Percentiles rank a stretch among this genome's conserved stretches.
Conservation (phyloP, 2,113 vertebrate species). For the Nothocercus nigrocapillus region DNA sequence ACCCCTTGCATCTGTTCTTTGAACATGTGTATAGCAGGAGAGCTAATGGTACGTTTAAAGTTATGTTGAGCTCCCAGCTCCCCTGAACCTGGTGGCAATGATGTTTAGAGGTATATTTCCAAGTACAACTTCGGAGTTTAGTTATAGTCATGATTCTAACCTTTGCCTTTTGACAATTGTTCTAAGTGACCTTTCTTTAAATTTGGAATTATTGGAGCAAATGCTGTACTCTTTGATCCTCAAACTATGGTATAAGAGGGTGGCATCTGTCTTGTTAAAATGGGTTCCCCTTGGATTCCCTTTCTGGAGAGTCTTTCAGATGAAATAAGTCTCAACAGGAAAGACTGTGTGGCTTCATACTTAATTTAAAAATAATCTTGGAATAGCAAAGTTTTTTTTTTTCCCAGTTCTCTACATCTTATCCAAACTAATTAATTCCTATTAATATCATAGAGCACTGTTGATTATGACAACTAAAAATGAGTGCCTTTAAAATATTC, state of each 20-base stretch:
- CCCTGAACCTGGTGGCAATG: neutral
- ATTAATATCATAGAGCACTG: neutral
- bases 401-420: neutral
- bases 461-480: neutral
- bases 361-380: neutral
- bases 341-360: neutral
- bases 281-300: constrained; percentile 29
- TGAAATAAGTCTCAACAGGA: neutral
- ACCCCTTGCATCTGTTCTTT: neutral
- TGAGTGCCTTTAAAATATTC: neutral
- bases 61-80: neutral
- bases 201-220: constrained; percentile 35
- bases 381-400: neutral
- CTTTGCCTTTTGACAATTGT: constrained; percentile 28
- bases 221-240: constrained; percentile 27
- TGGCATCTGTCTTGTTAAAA: constrained; percentile 31
- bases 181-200: constrained; percentile 28
- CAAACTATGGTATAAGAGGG: neutral
- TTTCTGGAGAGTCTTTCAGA: constrained; percentile 4
- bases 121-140: constrained; percentile 33
- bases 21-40: neutral
- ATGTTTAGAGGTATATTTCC: neutral
- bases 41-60: neutral
- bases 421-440: neutral
- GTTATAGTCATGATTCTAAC: constrained; percentile 46